Evolutionary conservation across 2,113 vertebrate species (phyloP), one percentile per base, ranked within the genome.

Genomic region (Solenodon paradoxus): DNA sequence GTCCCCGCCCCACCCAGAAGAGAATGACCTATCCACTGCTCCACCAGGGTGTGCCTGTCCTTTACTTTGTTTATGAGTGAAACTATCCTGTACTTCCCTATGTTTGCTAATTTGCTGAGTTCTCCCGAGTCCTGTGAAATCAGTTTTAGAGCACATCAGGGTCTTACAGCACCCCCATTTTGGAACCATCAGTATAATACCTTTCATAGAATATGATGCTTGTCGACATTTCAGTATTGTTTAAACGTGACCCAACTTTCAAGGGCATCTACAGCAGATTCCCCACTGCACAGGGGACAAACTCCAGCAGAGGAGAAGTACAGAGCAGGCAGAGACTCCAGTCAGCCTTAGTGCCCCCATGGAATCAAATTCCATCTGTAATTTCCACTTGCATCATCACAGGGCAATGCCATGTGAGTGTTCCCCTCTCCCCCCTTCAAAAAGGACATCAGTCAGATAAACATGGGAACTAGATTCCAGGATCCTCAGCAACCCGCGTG

Each of bases 301-400:
- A 38, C 16, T 83, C 69, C 9, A 63, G 38, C 55, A 47, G 42
- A 59, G 10, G n/a, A 47, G 32, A 22, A 3, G 8, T 8, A 0
- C 26, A 26, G 53, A 66, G 32, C 5, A 78, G 40, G 20, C 35
- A 35, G 42, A 1, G 30, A 30, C 4, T n/a, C 51, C 42, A 72
- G 42, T 24, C 59, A 15, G 63, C 9, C 77, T 63, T 8, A 20
- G 42, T 2, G 9, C 16, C 12, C 11, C 7, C 16, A 0, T 0
- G 4, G n/a, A 42, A 20, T 22, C 32, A 30, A 42, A 5, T 2
- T n/a, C 35, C 42, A 55, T 72, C 57, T 30, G 3, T 35, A 38
- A 45, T 32, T 28, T 11, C 74, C 40, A 71, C n/a, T 7, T 7
- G 30, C 38, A 55, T 15, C 42, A 42, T 40, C 13, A 12, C 55